A percentile compares a stretch with the other conserved stretches of the same genome.
These are phyloP conservation scores for Lepidotrigona ventralis DNA, from an alignment of 1,140 invertebrate species.

Conservation along the genomic window DNA sequence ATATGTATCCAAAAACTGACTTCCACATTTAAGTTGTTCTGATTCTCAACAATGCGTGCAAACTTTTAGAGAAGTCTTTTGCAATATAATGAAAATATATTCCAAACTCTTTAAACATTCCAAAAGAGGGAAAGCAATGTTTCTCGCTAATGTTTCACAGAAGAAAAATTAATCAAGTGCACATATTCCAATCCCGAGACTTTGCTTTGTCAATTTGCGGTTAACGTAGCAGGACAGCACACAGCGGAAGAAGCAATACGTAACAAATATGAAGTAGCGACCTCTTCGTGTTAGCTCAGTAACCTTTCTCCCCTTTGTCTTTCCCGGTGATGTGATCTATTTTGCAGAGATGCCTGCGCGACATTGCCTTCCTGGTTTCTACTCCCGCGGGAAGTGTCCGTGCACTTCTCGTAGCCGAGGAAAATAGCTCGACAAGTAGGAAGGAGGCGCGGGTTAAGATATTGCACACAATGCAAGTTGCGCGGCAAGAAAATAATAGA, in stretches of 20 bases:
- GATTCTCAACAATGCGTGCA: neutral
- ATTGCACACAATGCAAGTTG: neutral
- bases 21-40: neutral
- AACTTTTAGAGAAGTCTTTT: neutral
- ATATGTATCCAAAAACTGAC: constrained; percentile 6
- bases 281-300: neutral
- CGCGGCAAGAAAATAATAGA: constrained; percentile 39
- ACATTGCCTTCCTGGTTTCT: constrained; percentile 38
- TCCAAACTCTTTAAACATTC: neutral
- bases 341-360: constrained; percentile 29
- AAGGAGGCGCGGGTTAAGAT: constrained; percentile 2
- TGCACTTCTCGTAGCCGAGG: constrained; percentile 7
- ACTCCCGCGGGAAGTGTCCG: constrained; percentile 35
- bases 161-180: neutral
- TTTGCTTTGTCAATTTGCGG: neutral
- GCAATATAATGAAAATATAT: neutral
- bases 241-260: neutral
- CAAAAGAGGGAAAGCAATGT: neutral
- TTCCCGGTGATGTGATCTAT: constrained; percentile 34
- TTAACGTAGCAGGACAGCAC: neutral
- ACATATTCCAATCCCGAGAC: neutral
- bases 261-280: constrained; percentile 12
- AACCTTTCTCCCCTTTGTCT: constrained; percentile 23
- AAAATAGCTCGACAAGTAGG: constrained; percentile 17
- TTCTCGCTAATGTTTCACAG: neutral